phyloP scores from a whole-genome alignment of 2,797 vertebrate genomes.

The Podarcis siculus region DNA sequence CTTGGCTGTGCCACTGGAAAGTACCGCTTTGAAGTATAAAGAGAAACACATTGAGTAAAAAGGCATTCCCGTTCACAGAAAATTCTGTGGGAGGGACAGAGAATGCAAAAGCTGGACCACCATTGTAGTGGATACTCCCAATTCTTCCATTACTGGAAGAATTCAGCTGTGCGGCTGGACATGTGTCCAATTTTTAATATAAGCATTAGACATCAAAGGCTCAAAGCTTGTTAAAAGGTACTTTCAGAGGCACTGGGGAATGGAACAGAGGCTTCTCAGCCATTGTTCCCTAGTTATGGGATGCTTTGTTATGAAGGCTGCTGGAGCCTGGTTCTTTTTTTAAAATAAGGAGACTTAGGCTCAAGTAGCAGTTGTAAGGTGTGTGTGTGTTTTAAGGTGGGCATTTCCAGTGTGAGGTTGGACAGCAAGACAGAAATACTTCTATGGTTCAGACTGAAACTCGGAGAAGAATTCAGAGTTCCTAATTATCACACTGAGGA shows the following conservation, averaged over 20 bases:
- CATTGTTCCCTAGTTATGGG: too few relatives aligned
- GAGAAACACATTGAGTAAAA: neutral
- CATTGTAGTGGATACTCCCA: neutral
- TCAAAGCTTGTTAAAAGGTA: neutral
- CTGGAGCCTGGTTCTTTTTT: too few relatives aligned
- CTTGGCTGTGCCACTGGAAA: constrained; percentile 7
- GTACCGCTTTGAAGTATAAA: constrained; percentile 24
- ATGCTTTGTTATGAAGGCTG: neutral
- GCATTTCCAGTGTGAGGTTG: neutral
- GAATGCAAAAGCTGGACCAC: neutral
- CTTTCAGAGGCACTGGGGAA: neutral
- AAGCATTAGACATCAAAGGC: neutral
- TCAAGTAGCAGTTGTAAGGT: too few relatives aligned
- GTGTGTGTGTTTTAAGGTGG: too few relatives aligned
- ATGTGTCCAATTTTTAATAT: neutral
- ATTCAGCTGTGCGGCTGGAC: neutral
- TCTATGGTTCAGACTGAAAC: neutral
- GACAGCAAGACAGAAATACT: neutral
- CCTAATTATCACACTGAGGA: neutral
- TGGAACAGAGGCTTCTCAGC: neutral
- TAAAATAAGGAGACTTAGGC: too few relatives aligned
- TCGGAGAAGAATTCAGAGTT: neutral
- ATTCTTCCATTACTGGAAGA: neutral
- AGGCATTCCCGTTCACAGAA: neutral
- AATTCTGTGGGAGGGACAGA: neutral